These are phyloP conservation scores for Hemiprocne comata DNA, from an alignment of 2,113 vertebrate genomes.

Conservation along the genomic window DNA sequence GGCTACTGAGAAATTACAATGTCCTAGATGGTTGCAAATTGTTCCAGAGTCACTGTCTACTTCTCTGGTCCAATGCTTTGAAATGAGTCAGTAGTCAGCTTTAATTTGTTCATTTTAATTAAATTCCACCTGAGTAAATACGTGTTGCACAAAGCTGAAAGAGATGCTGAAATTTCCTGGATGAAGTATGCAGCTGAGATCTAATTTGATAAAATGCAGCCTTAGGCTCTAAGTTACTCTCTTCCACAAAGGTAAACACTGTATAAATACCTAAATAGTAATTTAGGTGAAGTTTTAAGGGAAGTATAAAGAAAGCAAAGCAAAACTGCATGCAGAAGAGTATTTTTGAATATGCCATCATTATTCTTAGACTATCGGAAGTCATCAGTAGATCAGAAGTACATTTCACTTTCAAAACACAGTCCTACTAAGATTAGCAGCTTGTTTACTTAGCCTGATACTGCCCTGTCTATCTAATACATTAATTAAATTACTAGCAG, in stretches of 20 bases:
- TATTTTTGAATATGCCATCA: background rate
- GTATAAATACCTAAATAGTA: background rate
- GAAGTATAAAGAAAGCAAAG: background rate
- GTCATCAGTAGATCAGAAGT: background rate
- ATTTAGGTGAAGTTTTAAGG: background rate
- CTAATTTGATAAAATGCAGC: background rate
- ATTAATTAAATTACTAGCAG: background rate
- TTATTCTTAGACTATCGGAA: background rate
- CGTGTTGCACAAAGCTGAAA: background rate
- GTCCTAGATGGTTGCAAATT: slow-evolving; percentile 24
- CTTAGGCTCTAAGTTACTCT: background rate
- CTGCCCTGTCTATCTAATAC: background rate
- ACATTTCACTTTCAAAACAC: background rate
- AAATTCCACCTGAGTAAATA: slow-evolving; percentile 57
- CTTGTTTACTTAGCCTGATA: slow-evolving; percentile 22
- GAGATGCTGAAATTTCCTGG: slow-evolving; percentile 17
- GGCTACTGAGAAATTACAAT: background rate
- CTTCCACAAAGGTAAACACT: background rate
- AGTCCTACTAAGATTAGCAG: background rate
- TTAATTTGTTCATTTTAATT: slow-evolving; percentile 62
- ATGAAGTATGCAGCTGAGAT: slow-evolving; percentile 14
- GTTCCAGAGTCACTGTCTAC: background rate
- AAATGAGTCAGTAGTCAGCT: slow-evolving; percentile 44
- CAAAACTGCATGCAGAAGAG: background rate
- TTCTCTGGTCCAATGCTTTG: slow-evolving; percentile 4